These are phyloP conservation scores for Acleris cristana DNA, from an alignment of 2,888 invertebrate genomes.

Conservation along the genomic window DNA sequence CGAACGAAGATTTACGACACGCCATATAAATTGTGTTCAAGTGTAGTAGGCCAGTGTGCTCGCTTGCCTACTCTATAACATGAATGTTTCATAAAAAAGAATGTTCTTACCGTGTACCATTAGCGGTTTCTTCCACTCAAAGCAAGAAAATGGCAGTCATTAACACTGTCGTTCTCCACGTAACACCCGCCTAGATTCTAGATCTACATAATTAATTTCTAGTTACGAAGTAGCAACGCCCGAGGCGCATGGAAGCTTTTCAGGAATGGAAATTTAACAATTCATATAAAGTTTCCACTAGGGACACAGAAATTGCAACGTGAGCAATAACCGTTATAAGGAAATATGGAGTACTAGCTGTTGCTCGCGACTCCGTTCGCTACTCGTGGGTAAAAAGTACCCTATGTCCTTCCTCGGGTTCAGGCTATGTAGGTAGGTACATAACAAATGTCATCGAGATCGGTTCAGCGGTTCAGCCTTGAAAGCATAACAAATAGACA, in stretches of 20 bases:
- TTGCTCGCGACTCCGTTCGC: background rate
- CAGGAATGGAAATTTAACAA: slow-evolving; percentile 78
- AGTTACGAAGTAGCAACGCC: slow-evolving; percentile 71
- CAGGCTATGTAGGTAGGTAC: too few relatives aligned
- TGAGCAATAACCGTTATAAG: slow-evolving; percentile 50
- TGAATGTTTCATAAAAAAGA: too few relatives aligned
- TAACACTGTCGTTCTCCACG: slow-evolving; percentile 39
- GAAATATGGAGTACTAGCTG: background rate
- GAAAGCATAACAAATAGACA: too few relatives aligned
- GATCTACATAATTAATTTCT: slow-evolving; percentile 80
- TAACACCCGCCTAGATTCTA: slow-evolving; percentile 60
- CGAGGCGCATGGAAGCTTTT: slow-evolving; percentile 64
- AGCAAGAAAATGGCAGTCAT: slow-evolving; percentile 16
- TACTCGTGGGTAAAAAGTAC: too few relatives aligned
- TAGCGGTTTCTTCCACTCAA: background rate
- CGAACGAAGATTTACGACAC: too few relatives aligned
- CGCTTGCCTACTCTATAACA: too few relatives aligned
- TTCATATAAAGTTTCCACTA: slow-evolving; percentile 74
- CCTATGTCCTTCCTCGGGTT: too few relatives aligned
- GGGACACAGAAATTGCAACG: slow-evolving; percentile 46
- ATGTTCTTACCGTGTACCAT: too few relatives aligned
- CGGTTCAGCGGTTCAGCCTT: too few relatives aligned
- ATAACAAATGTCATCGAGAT: too few relatives aligned
- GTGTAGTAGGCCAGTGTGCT: too few relatives aligned
- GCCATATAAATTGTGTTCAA: too few relatives aligned